Conservation (phyloP, 1,140 invertebrate species). For the Muscidifurax raptorellus region DNA sequence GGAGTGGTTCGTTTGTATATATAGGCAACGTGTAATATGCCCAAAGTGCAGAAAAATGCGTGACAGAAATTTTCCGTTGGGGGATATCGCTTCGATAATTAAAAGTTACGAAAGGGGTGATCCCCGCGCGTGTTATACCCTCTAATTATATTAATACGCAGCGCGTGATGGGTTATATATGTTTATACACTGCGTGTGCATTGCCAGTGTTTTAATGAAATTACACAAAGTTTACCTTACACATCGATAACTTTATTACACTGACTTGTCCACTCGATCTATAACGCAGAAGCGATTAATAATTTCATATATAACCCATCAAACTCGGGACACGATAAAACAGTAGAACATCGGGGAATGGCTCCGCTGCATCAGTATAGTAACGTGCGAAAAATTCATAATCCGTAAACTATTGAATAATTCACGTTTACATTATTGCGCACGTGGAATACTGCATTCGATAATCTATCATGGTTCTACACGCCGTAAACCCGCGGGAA, state of each 20-base stretch:
- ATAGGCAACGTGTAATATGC: background rate
- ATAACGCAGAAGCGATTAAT: too few relatives aligned
- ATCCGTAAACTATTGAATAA: conserved; percentile 7
- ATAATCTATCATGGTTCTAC: background rate
- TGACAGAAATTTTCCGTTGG: background rate
- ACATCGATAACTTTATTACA: too few relatives aligned
- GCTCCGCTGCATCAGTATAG: too few relatives aligned
- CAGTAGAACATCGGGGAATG: too few relatives aligned
- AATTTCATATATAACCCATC: too few relatives aligned
- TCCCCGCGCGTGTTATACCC: too few relatives aligned
- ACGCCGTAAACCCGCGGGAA: background rate
- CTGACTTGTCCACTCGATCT: too few relatives aligned
- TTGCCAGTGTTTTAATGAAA: too few relatives aligned
- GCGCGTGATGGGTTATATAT: background rate
- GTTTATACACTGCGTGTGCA: too few relatives aligned
- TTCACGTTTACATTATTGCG: conserved; percentile 9
- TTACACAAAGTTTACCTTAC: too few relatives aligned
- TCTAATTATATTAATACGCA: background rate
- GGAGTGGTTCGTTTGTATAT: background rate
- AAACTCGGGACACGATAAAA: too few relatives aligned
- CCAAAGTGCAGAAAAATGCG: background rate
- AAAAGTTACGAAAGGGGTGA: background rate
- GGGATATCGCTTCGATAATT: background rate
- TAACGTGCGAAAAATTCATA: conserved; percentile 16
- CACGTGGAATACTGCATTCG: background rate